A percentile compares a stretch with the other conserved stretches of the same genome.
Conservation (phyloP, 2,113 vertebrate genomes). For the Orcinus orca region DNA sequence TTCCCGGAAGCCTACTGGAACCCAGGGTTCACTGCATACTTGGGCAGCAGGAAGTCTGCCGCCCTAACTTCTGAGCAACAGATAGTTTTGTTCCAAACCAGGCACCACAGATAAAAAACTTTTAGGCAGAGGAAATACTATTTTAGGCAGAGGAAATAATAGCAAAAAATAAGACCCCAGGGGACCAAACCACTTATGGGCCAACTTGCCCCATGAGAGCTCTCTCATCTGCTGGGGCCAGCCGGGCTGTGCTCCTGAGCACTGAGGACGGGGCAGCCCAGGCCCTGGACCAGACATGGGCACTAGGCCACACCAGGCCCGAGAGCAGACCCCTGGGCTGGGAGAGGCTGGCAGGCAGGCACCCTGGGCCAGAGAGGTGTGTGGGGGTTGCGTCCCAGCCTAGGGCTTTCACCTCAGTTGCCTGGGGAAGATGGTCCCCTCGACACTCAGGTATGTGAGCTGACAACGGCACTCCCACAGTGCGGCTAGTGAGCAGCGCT, state of each 20-base stretch:
- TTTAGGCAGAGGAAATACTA: constrained; percentile 54
- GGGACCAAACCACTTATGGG: neutral
- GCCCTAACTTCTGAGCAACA: neutral
- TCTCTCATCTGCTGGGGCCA: neutral
- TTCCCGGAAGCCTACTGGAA: neutral
- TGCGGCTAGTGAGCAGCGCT: rapidly evolving
- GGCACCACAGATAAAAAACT: constrained; percentile 20
- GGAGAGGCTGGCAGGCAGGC: neutral
- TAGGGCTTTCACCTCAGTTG: neutral
- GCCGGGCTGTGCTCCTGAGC: neutral
- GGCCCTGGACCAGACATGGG: neutral
- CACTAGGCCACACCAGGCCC: rapidly evolving
- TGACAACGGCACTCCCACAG: neutral
- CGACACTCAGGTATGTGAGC: rapidly evolving
- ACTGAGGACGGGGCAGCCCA: neutral
- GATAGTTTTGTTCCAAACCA: constrained; percentile 34
- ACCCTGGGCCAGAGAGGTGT: rapidly evolving
- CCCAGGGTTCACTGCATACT: neutral
- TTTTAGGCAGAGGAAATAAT: constrained; percentile 55
- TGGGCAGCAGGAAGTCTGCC: neutral
- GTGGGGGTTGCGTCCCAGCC: neutral
- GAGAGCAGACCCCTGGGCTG: neutral
- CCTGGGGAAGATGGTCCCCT: neutral
- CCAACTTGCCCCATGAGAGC: neutral
- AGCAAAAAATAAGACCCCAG: constrained; percentile 42